Evolutionary conservation across 2,888 invertebrate genomes (phyloP).

Genomic region (Priocnemis perturbator): DNA sequence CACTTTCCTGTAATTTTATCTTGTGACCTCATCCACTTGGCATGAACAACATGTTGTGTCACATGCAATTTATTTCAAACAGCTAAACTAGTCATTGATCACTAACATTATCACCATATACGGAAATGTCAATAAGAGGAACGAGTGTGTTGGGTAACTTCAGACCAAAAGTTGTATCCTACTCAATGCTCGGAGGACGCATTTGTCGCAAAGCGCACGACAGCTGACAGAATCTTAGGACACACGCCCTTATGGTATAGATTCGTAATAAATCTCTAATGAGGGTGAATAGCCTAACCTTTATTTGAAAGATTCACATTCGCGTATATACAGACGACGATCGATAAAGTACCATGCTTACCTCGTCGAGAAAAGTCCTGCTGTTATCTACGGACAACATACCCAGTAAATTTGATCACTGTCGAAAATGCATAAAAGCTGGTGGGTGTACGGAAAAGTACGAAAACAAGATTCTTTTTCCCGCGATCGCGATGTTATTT

Average conservation of each 20-base stretch:
- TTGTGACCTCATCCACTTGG: background rate
- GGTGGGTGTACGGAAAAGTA: slow-evolving; percentile 24
- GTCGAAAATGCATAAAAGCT: slow-evolving; percentile 15
- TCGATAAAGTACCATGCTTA: slow-evolving; percentile 26
- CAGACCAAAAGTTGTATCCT: too few species aligned
- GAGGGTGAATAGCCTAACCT: slow-evolving; percentile 31
- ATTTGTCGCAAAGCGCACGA: too few species aligned
- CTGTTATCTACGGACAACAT: slow-evolving; percentile 60
- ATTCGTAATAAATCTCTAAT: too few species aligned
- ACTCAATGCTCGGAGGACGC: too few species aligned
- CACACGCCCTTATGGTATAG: too few species aligned
- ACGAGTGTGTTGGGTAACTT: background rate
- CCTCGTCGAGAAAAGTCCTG: slow-evolving; percentile 55
- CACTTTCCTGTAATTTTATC: slow-evolving; percentile 52
- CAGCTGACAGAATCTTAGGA: too few species aligned
- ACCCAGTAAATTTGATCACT: slow-evolving; percentile 39
- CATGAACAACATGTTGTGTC: background rate
- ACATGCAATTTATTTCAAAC: background rate
- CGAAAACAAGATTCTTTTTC: slow-evolving; percentile 24
- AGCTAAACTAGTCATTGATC: background rate
- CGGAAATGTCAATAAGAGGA: background rate
- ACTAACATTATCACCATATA: background rate
- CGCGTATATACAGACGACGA: background rate
- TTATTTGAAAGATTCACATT: slow-evolving; percentile 3
- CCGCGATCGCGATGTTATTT: slow-evolving; percentile 34